Base-by-base conservation (phyloP, 2,888 invertebrate species). In the Clusia tigrina region DNA sequence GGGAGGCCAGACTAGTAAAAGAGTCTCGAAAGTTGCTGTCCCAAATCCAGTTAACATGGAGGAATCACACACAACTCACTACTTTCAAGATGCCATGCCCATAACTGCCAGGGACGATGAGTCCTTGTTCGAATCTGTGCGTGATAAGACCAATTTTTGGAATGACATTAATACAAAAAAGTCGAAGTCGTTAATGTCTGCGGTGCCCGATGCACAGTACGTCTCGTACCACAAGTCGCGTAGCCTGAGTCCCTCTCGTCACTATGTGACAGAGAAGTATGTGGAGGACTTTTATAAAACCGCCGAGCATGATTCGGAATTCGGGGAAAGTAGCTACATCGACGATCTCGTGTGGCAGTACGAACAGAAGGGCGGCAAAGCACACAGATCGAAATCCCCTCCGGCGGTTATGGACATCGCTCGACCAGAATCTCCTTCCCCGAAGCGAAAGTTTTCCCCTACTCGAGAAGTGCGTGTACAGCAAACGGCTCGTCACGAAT, bases 151-250 rank as follows among this genome's bases (percentile, higher is more conserved):
- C 0, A 87, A 86, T 78, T 88, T 89, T 74, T 90, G 92, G 77
- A 89, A 90, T 69, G 77, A 74, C 10, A 77, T 70, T 61, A 79
- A 78, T 54, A 66, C 71, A 56, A 72, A 64, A 81, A 5, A 42
- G 3, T 15, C 42, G n/a, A 42, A 26, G 88, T 38, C 63, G 1
- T 15, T 62, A 18, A 62, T 61, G 37, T 62, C 68, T 66, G 67
- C 92, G 91, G 76, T 84, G 91, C 46, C 86, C 88, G 51, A 87
- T 90, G n/a, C n/a, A n/a, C n/a, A 89, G 72, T 92, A 92, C 79
- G 87, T 87, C 73, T 85, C 68, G 73, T 79, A 82, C 52, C 73
- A 77, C 24, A 84, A 85, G 72, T 86, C 86, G 32, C 78, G 87
- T 62, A 85, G 86, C 20, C 85, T 71, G 6, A 80, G 80, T 62